Conservation (phyloP, 2,113 vertebrate genomes). For the Tragelaphus buxtoni region DNA sequence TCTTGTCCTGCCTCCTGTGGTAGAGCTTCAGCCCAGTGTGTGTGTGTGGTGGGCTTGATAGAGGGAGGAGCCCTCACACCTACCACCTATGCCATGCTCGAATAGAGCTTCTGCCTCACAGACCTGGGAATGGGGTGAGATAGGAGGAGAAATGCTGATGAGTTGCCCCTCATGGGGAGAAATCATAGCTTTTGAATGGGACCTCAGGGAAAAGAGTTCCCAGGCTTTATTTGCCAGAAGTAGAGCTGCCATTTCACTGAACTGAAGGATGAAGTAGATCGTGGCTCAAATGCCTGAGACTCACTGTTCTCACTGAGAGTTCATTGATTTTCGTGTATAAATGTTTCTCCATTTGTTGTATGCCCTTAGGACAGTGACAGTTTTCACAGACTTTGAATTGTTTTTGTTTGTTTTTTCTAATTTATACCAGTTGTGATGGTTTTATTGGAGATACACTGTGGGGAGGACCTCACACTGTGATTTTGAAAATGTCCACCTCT, state of each 20-base stretch:
- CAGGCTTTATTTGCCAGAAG: background rate
- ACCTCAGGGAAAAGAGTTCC: background rate
- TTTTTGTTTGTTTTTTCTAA: background rate
- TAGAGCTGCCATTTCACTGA: background rate
- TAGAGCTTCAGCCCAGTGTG: background rate
- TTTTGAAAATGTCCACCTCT: background rate
- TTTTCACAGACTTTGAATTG: background rate
- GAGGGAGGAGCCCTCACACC: background rate
- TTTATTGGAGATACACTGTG: background rate
- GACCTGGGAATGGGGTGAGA: background rate
- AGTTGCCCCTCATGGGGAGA: background rate
- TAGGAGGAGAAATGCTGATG: background rate
- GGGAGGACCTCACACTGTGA: background rate
- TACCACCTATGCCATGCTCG: background rate
- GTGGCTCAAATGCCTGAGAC: background rate
- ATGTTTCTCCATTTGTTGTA: constrained; percentile 6
- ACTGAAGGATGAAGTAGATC: background rate
- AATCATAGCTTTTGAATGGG: background rate
- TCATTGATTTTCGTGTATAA: background rate
- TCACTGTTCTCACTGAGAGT: background rate
- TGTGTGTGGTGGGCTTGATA: background rate
- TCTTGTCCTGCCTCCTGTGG: background rate
- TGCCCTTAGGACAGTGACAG: background rate
- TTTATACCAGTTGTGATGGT: background rate
- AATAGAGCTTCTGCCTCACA: background rate